Evolutionary conservation across 2,888 invertebrate species (phyloP).

Genomic region (Choreutis nemorana): DNA sequence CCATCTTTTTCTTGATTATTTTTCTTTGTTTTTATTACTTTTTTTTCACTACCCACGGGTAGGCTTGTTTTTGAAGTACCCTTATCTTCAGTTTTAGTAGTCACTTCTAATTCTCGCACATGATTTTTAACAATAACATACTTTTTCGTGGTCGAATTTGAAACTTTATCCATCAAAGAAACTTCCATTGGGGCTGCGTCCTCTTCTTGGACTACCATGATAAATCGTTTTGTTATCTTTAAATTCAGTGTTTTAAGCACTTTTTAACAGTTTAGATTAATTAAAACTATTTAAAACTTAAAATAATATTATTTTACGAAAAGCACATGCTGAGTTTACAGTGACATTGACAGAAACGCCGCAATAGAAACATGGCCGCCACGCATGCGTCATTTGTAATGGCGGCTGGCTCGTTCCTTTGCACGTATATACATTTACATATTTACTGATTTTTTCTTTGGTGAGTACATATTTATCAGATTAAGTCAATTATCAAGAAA

Average conservation of each 20-base stretch:
- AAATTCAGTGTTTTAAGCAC: too few species aligned
- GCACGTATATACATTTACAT: not conserved
- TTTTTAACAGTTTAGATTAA: too few species aligned
- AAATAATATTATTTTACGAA: too few species aligned
- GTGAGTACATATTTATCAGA: not conserved
- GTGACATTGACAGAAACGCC: not conserved
- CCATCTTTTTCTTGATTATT: slow-evolving; percentile 7
- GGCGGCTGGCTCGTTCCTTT: slow-evolving; percentile 7
- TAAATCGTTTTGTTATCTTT: too few species aligned
- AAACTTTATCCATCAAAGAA: slow-evolving; percentile 15
- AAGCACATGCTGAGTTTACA: too few species aligned
- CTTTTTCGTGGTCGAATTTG: slow-evolving; percentile 20
- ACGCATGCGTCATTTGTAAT: slow-evolving; percentile 5
- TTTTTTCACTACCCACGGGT: not conserved
- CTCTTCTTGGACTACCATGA: slow-evolving; percentile 31
- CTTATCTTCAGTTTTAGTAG: not conserved
- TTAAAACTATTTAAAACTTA: not conserved
- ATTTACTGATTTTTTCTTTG: not conserved
- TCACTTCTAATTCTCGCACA: slow-evolving; percentile 20
- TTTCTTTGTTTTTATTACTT: slow-evolving; percentile 1
- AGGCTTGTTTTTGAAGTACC: not conserved
- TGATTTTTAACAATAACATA: slow-evolving; percentile 32
- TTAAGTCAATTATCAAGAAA: too few species aligned
- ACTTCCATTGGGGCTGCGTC: slow-evolving; percentile 19
- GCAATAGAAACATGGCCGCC: not conserved